Conservation (phyloP, 2,888 invertebrate genomes). For the Cremastinae sp. region DNA sequence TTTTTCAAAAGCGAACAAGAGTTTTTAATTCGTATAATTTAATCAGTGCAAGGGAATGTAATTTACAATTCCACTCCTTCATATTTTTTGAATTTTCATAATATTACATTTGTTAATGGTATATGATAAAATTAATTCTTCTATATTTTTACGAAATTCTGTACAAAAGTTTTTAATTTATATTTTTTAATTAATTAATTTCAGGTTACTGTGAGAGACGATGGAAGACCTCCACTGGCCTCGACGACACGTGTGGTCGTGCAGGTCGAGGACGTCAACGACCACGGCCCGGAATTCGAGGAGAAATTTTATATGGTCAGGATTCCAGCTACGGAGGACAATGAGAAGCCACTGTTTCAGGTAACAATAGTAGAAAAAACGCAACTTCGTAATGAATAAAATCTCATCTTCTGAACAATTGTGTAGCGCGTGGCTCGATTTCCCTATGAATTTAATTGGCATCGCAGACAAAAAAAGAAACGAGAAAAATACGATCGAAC, state of each 20-base stretch:
- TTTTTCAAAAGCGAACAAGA: too few species aligned
- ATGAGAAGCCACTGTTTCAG: slow-evolving; percentile 84
- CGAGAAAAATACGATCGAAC: slow-evolving; percentile 12
- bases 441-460: slow-evolving; percentile 29
- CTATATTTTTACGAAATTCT: too few species aligned
- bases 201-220: slow-evolving; percentile 88
- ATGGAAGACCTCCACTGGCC: slow-evolving; percentile 86
- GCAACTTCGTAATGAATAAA: not conserved
- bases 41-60: too few species aligned
- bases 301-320: slow-evolving; percentile 91
- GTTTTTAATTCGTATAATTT: too few species aligned
- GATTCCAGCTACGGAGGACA: slow-evolving; percentile 84
- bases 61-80: too few species aligned
- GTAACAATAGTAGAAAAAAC: slow-evolving; percentile 75
- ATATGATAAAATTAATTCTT: too few species aligned
- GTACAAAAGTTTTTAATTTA: too few species aligned
- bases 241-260: slow-evolving; percentile 91
- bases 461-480: slow-evolving; percentile 23
- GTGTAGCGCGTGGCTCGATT: slow-evolving; percentile 35
- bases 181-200: slow-evolving; percentile 51
- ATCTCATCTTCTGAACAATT: not conserved
- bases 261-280: slow-evolving; percentile 91
- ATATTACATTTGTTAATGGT: too few species aligned
- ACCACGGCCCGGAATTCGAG: slow-evolving; percentile 92
- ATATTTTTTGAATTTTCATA: too few species aligned